phyloP scores from a whole-genome alignment of 2,113 vertebrate species.

The Setophaga coronata region DNA sequence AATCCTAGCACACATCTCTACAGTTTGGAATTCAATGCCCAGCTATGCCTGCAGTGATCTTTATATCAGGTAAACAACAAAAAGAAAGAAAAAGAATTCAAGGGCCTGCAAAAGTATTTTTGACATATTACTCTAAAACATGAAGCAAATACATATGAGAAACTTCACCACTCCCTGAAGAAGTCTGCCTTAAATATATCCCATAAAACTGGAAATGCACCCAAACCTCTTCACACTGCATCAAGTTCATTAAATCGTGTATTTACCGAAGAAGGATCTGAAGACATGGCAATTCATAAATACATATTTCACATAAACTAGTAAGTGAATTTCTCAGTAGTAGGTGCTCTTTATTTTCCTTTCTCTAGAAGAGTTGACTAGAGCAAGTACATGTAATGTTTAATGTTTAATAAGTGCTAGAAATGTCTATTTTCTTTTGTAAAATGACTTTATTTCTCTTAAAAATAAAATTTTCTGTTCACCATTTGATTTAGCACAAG shows the following conservation, averaged over 20 bases:
- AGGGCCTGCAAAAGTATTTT: not conserved
- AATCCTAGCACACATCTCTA: not conserved
- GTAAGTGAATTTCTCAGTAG: not conserved
- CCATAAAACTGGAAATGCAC: not conserved
- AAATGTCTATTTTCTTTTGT: not conserved
- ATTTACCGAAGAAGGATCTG: not conserved
- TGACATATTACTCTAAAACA: not conserved
- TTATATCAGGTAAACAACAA: not conserved
- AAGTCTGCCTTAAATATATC: not conserved
- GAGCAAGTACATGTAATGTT: not conserved
- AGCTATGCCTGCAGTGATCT: not conserved
- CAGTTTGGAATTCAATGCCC: not conserved
- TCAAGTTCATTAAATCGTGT: not conserved
- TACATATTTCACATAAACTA: not conserved
- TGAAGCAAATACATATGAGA: not conserved
- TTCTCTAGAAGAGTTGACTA: not conserved
- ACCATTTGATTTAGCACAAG: not conserved
- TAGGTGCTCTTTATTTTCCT: not conserved
- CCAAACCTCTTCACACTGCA: not conserved
- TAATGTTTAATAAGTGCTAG: not conserved
- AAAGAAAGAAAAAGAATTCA: not conserved
- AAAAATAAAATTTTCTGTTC: not conserved
- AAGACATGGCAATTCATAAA: not conserved
- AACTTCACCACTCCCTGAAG: not conserved
- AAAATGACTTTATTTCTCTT: not conserved